Evolutionary conservation across 1,140 invertebrate genomes (phyloP).

Genomic region (Drosophila pallidifrons): DNA sequence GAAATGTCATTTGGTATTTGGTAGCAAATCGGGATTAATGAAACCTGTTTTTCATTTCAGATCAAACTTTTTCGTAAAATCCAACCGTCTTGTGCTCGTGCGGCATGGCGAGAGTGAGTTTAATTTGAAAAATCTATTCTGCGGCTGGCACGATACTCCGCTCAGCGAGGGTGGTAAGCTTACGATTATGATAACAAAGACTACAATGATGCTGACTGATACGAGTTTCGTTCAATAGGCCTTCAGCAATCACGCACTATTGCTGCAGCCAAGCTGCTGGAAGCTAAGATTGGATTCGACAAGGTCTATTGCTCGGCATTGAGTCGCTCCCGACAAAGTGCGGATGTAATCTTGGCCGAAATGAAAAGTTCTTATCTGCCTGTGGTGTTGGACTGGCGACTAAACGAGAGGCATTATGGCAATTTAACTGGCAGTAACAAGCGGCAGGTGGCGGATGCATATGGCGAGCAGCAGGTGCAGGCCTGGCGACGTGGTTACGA

Average conservation of each 20-base stretch:
- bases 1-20: conserved; percentile 11
- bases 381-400: conserved; percentile 88
- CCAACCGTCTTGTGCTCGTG: conserved; percentile 87
- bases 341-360: conserved; percentile 87
- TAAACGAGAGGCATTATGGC: conserved; percentile 92
- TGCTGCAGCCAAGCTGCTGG: conserved; percentile 90
- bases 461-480: conserved; percentile 89
- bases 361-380: conserved; percentile 87
- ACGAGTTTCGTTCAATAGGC: conserved; percentile 12
- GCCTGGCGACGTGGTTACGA: conserved; percentile 90
- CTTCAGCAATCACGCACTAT: conserved; percentile 87
- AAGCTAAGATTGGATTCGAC: conserved; percentile 89
- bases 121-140: conserved; percentile 90
- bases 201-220: neutral
- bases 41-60: conserved; percentile 38
- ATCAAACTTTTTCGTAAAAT: conserved; percentile 55
- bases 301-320: conserved; percentile 89
- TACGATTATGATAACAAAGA: neutral
- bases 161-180: conserved; percentile 86
- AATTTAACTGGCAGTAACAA: conserved; percentile 90
- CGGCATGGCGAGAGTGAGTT: conserved; percentile 92
- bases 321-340: conserved; percentile 88
- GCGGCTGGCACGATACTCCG: conserved; percentile 89
- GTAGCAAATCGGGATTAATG: neutral
- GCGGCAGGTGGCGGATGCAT: conserved; percentile 89